Conservation (phyloP, 1,140 invertebrate species). For the Pogonus chalceus region DNA sequence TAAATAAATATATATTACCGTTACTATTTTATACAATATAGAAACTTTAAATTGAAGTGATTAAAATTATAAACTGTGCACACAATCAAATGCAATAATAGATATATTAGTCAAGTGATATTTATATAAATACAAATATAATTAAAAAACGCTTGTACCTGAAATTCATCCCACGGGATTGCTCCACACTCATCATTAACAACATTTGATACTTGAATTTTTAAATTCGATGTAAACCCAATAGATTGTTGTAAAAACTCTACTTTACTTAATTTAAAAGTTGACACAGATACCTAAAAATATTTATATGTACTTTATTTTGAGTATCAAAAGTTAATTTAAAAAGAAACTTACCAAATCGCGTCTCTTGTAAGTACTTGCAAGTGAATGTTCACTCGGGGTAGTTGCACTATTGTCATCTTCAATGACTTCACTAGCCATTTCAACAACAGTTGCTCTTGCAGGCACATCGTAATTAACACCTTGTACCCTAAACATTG, state of each 20-base stretch:
- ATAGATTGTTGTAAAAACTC: constrained; percentile 72
- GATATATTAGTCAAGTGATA: constrained; percentile 12
- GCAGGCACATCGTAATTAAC: constrained; percentile 14
- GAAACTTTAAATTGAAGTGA: too few species aligned
- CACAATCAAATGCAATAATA: constrained; percentile 12
- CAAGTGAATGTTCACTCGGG: constrained; percentile 69
- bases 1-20: too few species aligned
- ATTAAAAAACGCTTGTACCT: constrained; percentile 46
- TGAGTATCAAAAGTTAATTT: background rate
- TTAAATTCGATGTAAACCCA: constrained; percentile 61
- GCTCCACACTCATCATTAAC: constrained; percentile 70
- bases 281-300: constrained; percentile 66
- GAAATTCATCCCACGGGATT: constrained; percentile 89
- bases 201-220: constrained; percentile 67
- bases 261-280: constrained; percentile 70
- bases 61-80: constrained; percentile 13
- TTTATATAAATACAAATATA: constrained; percentile 15
- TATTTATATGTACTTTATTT: background rate
- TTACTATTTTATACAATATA: too few species aligned
- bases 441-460: constrained; percentile 46
- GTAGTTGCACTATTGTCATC: constrained; percentile 54
- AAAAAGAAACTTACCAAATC: constrained; percentile 51
- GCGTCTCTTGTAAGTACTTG: constrained; percentile 64
- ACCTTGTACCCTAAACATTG: constrained; percentile 44
- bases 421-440: constrained; percentile 77